Percentiles rank a stretch among this genome's conserved stretches.
Conservation (phyloP, 2,113 vertebrate species). For the Chloroceryle aenea region DNA sequence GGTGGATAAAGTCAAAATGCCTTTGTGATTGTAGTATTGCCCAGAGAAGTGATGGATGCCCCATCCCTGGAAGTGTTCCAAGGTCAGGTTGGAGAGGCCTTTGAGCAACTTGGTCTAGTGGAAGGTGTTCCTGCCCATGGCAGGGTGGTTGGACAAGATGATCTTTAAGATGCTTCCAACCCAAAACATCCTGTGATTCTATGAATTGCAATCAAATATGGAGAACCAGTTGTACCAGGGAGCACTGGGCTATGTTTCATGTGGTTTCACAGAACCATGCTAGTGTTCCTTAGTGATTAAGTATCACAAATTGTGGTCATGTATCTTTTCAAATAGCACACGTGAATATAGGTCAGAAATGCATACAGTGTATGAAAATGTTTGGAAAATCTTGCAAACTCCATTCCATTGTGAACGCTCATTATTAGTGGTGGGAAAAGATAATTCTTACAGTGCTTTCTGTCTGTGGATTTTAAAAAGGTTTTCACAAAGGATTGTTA, state of each 20-base stretch:
- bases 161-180: background rate
- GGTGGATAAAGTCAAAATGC: background rate
- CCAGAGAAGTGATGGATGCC: background rate
- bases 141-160: background rate
- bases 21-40: background rate
- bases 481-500: background rate
- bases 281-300: background rate
- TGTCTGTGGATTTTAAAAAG: background rate
- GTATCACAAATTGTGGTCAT: background rate
- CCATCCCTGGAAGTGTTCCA: background rate
- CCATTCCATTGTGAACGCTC: background rate
- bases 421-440: background rate
- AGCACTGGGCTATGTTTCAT: background rate
- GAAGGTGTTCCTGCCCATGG: background rate
- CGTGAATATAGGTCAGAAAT: background rate
- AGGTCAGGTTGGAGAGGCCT: background rate
- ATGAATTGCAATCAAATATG: background rate
- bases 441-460: background rate
- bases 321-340: background rate
- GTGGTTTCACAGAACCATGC: background rate
- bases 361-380: background rate
- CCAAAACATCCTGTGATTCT: background rate
- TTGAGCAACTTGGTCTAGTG: background rate
- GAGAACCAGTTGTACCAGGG: background rate
- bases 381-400: background rate